Conservation (phyloP, 2,888 invertebrate species). For the Ennomos fuscantarius region DNA sequence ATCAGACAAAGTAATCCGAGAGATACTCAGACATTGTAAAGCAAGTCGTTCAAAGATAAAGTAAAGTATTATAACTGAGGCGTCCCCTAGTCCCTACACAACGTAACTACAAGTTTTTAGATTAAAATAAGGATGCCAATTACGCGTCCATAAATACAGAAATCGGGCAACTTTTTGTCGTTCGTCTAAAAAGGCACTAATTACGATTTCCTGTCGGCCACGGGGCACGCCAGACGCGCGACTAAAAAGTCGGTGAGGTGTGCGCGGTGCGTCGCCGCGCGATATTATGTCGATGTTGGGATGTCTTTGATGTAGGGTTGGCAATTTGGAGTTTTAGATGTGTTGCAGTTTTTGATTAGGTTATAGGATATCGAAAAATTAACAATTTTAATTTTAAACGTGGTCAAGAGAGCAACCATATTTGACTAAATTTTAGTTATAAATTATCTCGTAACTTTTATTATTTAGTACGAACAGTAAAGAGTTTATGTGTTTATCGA, state of each 20-base stretch:
- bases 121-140: constrained; percentile 50
- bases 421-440: no score
- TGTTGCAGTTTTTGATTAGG: no score
- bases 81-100: constrained; percentile 4
- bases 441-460: no score
- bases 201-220: constrained; percentile 54
- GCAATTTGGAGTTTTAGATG: background rate
- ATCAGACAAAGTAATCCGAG: background rate
- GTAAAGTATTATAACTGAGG: constrained; percentile 9
- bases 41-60: constrained; percentile 4
- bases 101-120: constrained; percentile 30
- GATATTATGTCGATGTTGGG: constrained; percentile 31
- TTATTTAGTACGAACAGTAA: no score
- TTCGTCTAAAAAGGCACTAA: constrained; percentile 55
- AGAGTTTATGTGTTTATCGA: no score
- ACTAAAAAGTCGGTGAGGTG: constrained; percentile 57
- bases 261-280: constrained; percentile 44
- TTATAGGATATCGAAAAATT: no score
- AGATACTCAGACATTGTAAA: constrained; percentile 3
- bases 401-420: no score
- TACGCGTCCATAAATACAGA: constrained; percentile 52
- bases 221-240: constrained; percentile 48
- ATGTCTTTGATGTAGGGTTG: constrained; percentile 42
- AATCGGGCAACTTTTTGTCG: constrained; percentile 50
- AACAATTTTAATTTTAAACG: no score